These are phyloP conservation scores for Pandemis corylana DNA, from an alignment of 2,888 invertebrate species.

Conservation along the genomic window DNA sequence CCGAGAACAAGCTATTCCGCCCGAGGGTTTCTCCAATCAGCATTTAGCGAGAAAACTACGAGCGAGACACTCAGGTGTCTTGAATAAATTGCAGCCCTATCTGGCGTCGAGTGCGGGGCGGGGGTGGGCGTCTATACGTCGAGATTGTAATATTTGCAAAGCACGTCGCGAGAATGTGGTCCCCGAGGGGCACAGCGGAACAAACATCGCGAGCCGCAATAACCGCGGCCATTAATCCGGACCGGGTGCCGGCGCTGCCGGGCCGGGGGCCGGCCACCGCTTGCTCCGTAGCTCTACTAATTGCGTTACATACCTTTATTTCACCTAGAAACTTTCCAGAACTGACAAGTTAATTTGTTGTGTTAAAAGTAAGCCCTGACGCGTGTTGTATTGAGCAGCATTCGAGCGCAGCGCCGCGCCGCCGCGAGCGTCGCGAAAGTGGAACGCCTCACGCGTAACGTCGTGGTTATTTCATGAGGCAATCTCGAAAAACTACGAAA, in stretches of 20 bases:
- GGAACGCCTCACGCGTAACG: slow-evolving; percentile 10
- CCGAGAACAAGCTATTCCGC: neutral
- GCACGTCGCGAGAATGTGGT: neutral
- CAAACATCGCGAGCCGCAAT: slow-evolving; percentile 13
- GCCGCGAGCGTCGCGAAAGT: neutral
- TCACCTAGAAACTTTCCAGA: neutral
- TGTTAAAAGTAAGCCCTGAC: too few relatives aligned
- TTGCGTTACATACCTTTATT: neutral
- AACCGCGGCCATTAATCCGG: slow-evolving; percentile 22
- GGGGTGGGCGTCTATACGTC: neutral
- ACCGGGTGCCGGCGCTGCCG: too few relatives aligned
- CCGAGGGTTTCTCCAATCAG: slow-evolving; percentile 14
- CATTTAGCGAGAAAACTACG: slow-evolving; percentile 17
- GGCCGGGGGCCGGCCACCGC: too few relatives aligned
- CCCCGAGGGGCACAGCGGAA: neutral
- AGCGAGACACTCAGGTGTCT: slow-evolving; percentile 7
- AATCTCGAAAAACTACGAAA: slow-evolving; percentile 40
- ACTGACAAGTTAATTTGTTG: neutral
- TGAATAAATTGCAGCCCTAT: slow-evolving; percentile 18
- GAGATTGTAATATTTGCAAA: neutral
- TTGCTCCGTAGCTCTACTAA: too few relatives aligned
- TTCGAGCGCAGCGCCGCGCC: neutral
- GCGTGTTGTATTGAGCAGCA: neutral
- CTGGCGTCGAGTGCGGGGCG: slow-evolving; percentile 1
- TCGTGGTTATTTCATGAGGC: slow-evolving; percentile 42